Base-by-base conservation (phyloP, 2,113 vertebrate genomes). In the Gambusia holbrooki region DNA sequence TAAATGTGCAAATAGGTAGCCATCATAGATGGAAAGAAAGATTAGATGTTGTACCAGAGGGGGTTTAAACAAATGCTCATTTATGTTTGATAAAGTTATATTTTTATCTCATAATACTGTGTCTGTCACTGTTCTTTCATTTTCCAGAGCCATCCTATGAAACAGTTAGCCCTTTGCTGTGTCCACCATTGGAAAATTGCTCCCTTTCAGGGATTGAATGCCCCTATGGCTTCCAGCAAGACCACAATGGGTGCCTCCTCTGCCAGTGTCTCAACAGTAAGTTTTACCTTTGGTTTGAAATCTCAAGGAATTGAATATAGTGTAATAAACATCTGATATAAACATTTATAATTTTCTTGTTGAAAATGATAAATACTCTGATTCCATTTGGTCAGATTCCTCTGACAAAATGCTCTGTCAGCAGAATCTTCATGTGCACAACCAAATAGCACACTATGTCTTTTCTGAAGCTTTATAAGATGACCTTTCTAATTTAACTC, bases 181-280 rank as follows among this genome's bases (percentile, higher is more conserved):
- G 95, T 72, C 91, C 93, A 19, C 93, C 90, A 0, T 83, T 96
- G 89, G 92, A 94, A 74, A 95, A 95, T 93, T 96, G 95, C 84
- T 91, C 93, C 29, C 79, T 95, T 42, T 93, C 94, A 6, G 93
- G 48, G 42, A 90, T 79, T 0, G 94, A 95, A 48, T 95, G 95
- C 51, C 95, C 93, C 2, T 93, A 84, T 29, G 95, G 95, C 73
- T 96, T 95, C 86, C 90, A 91, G 29, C 94, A 94, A 69, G 93
- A 95, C 84, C 72, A 62, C 22, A 94, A 92, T 19, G 95, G 95
- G 76, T 96, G 95, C 73, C 91, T 95, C 15, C 94, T 96, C 63
- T 96, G 95, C 89, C 93, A 94, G 64, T 96, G 95, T 81, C 90
- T 95, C 75, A 90, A 75, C 74, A 94, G 95, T 96, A 92, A 94